A percentile compares a stretch with the other conserved stretches of the same genome.
Evolutionary conservation across 2,113 vertebrate species (phyloP).

Genomic region (Triplophysa dalaica): DNA sequence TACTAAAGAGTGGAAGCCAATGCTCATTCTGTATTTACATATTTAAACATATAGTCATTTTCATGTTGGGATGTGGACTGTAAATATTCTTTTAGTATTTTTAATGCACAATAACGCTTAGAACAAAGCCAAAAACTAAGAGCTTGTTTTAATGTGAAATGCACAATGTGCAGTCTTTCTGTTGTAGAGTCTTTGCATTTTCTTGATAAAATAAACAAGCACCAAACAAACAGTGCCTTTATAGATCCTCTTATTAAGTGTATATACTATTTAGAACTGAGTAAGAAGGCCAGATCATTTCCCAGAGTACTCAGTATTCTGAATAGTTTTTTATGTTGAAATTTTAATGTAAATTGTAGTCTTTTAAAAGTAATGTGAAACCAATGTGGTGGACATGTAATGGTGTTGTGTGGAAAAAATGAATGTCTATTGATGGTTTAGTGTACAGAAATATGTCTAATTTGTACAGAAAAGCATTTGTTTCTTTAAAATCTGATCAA

Average conservation of each 20-base stretch:
- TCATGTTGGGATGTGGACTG: background rate
- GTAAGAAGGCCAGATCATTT: too few species aligned
- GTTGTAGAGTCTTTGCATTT: conserved; percentile 55
- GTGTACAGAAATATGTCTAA: background rate
- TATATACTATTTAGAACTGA: too few species aligned
- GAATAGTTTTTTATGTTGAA: too few species aligned
- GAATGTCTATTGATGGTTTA: background rate
- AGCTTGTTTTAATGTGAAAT: conserved; percentile 19
- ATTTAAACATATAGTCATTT: conserved; percentile 38
- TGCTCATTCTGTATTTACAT: background rate
- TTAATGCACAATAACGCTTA: conserved; percentile 34
- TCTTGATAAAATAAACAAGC: background rate
- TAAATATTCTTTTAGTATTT: conserved; percentile 9
- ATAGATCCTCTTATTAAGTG: too few species aligned
- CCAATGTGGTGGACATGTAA: conserved; percentile 10
- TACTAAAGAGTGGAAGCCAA: background rate
- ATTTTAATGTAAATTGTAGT: too few species aligned
- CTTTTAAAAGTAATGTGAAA: background rate
- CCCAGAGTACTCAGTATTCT: too few species aligned
- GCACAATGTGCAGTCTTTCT: conserved; percentile 11
- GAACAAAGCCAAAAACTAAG: conserved; percentile 38
- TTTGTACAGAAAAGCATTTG: background rate
- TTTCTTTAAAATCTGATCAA: conserved; percentile 62
- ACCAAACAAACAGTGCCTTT: too few species aligned
- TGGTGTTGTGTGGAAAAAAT: conserved; percentile 6